Percentiles rank a stretch among this genome's conserved stretches.
These are phyloP conservation scores for Eilema caniola DNA, from an alignment of 2,888 invertebrate species.

Conservation along the genomic window DNA sequence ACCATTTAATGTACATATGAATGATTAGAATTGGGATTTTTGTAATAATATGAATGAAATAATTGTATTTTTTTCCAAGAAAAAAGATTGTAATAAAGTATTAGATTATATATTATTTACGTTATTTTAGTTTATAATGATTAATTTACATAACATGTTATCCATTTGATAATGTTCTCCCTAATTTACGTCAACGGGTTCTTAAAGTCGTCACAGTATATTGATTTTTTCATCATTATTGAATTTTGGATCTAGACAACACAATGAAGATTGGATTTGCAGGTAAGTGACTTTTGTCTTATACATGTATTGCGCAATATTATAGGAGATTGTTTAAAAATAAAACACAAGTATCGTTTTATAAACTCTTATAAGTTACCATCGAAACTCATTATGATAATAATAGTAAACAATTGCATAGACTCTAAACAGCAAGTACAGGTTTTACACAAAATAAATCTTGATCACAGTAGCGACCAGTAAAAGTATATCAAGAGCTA, in stretches of 20 bases:
- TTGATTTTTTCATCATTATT: background rate
- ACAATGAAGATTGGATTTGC: conserved; percentile 3
- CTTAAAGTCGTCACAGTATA: conserved; percentile 33
- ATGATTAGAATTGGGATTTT: conserved; percentile 66
- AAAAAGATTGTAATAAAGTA: conserved; percentile 79
- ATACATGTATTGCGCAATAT: conserved; percentile 7
- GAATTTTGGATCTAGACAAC: background rate
- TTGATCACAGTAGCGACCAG: background rate
- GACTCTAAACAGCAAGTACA: background rate
- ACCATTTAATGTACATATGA: conserved; percentile 76
- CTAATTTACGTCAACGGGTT: background rate
- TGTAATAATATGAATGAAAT: conserved; percentile 62
- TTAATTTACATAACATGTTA: background rate
- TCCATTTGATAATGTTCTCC: background rate
- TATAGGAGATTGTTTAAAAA: background rate
- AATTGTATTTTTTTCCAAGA: conserved; percentile 67
- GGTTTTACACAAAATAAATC: background rate
- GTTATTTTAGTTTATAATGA: conserved; percentile 51
- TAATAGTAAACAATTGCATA: background rate
- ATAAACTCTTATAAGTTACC: background rate
- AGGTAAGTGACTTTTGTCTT: conserved; percentile 44
- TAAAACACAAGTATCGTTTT: background rate
- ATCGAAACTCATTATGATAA: background rate
- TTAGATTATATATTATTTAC: conserved; percentile 66
- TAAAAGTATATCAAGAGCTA: background rate